phyloP scores from a whole-genome alignment of 1,140 invertebrate species.

The Hyles vespertilio region DNA sequence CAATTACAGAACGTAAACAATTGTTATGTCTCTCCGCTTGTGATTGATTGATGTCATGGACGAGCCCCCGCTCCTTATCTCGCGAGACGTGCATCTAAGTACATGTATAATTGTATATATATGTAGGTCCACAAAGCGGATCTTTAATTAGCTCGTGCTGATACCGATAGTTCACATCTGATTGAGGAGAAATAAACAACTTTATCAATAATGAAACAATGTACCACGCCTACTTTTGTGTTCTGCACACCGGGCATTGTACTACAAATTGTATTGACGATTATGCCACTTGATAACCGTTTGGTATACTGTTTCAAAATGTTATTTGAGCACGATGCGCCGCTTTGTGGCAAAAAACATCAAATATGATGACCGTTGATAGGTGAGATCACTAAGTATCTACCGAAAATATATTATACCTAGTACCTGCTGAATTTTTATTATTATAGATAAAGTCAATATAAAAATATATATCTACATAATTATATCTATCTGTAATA shows the following conservation, averaged over 20 bases:
- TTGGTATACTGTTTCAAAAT: too few relatives aligned
- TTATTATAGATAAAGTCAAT: too few relatives aligned
- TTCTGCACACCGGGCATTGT: not conserved
- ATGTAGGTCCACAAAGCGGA: slow-evolving; percentile 29
- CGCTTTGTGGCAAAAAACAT: too few relatives aligned
- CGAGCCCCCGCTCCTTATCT: slow-evolving; percentile 61
- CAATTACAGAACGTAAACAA: slow-evolving; percentile 48
- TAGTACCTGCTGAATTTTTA: too few relatives aligned
- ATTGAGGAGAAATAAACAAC: slow-evolving; percentile 5
- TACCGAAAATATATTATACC: too few relatives aligned
- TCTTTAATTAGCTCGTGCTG: slow-evolving; percentile 18
- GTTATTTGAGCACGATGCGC: too few relatives aligned
- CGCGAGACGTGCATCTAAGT: slow-evolving; percentile 9
- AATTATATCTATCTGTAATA: too few relatives aligned
- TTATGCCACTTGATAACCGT: too few relatives aligned
- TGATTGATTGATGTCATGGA: slow-evolving; percentile 60
- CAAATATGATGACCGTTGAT: too few relatives aligned
- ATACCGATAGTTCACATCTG: not conserved
- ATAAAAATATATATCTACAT: too few relatives aligned
- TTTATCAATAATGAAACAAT: slow-evolving; percentile 5
- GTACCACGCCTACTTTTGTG: slow-evolving; percentile 7
- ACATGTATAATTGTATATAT: slow-evolving; percentile 10
- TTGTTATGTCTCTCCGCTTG: slow-evolving; percentile 43
- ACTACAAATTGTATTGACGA: too few relatives aligned
- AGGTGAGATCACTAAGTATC: too few relatives aligned